These are phyloP conservation scores for Cichladusa arquata DNA, from an alignment of 2,113 vertebrate species.

Conservation along the genomic window DNA sequence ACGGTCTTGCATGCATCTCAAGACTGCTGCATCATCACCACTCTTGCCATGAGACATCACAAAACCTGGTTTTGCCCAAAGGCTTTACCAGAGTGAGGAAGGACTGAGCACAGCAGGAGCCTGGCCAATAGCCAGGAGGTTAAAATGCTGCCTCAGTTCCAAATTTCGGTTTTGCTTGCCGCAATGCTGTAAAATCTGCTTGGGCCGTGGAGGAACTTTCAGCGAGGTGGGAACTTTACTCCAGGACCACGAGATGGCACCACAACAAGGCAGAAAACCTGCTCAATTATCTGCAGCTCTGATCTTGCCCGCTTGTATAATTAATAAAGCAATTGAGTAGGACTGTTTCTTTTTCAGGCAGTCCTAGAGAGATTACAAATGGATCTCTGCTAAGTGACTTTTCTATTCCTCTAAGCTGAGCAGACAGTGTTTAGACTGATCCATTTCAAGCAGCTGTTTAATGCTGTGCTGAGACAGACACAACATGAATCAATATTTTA, in stretches of 20 bases:
- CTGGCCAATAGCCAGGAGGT: background rate
- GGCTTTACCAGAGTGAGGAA: background rate
- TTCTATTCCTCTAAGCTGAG: background rate
- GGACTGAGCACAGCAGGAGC: background rate
- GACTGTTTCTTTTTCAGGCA: background rate
- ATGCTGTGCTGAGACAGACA: background rate
- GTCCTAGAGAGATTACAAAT: background rate
- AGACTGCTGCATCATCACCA: background rate
- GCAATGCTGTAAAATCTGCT: background rate
- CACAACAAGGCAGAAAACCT: background rate
- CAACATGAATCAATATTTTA: background rate
- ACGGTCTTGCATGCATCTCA: background rate
- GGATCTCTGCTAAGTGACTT: constrained; percentile 20
- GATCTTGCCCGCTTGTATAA: background rate
- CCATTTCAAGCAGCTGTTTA: background rate
- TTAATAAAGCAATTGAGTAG: background rate
- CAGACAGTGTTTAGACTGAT: constrained; percentile 3
- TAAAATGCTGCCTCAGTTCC: background rate
- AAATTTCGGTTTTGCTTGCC: background rate
- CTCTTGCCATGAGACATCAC: background rate
- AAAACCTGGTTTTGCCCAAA: background rate
- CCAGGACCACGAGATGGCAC: constrained; percentile 66
- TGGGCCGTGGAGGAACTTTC: background rate
- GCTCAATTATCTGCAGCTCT: background rate
- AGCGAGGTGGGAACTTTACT: background rate